phyloP scores from a whole-genome alignment of 2,888 invertebrate genomes.

The Pristionchus maxplancki region DNA sequence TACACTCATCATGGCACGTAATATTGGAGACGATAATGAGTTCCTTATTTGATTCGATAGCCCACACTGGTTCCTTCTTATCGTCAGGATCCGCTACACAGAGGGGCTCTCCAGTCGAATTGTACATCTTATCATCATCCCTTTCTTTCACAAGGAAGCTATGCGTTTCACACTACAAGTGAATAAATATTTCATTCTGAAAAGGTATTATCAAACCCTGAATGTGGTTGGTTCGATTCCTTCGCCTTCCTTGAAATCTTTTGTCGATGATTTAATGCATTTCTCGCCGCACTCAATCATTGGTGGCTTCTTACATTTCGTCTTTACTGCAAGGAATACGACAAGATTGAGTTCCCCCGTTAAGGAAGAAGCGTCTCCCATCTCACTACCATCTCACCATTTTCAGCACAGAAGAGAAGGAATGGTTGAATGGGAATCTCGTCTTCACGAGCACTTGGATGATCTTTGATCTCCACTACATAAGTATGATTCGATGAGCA shows the following conservation, averaged over 20 bases:
- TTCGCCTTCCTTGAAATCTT: neutral
- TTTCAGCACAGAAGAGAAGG: conserved; percentile 4
- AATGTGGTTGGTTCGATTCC: neutral
- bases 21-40: neutral
- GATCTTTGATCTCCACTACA: neutral
- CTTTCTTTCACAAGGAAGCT: neutral
- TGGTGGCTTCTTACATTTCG: neutral
- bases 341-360: no score
- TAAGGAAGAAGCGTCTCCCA: neutral
- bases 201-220: neutral
- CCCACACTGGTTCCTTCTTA: neutral
- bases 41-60: neutral
- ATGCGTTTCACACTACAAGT: neutral
- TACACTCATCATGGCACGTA: neutral
- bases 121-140: neutral
- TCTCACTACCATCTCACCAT: neutral
- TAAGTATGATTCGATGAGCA: neutral
- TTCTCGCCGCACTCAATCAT: no score
- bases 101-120: neutral
- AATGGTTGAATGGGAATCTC: neutral
- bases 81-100: neutral
- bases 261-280: no score
- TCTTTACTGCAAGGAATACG: neutral
- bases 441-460: neutral
- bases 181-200: neutral